Base-by-base conservation (phyloP, 2,888 invertebrate genomes). In the Bombylius discolor region DNA sequence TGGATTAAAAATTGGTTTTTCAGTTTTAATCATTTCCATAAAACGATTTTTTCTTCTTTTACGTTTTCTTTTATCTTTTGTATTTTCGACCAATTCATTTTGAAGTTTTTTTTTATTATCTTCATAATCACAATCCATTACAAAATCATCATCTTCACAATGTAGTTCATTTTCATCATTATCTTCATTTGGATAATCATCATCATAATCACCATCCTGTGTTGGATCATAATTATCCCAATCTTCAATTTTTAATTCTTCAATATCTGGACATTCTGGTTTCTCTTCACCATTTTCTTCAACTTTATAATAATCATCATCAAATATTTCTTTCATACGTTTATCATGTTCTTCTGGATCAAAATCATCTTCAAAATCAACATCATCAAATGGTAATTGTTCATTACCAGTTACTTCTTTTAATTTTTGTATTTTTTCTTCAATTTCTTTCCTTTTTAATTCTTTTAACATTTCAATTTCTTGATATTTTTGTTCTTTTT, bases 101-200 rank as follows among this genome's bases (percentile, higher is more conserved):
- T 81, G 76, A 4, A 82, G 75, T 39, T 75, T 70, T 61, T 79
- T 74, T 49, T 77, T 74, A 23, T 73, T 13, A 0, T 84, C 81
- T 67, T 89, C 81, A 71, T 85, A 92, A 64, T 93, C 93, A 56
- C 88, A 89, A 73, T 93, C 92, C 93, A 92, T 93, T 74, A 83
- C 87, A 65, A 92, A 92, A 65, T 87, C 79, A 5, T 85, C 84
- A 74, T 93, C 90, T 70, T 89, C 89, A 67, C 87, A 87, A 66
- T 88, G 82, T 0, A 77, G 76, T 23, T 65, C 79, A 23, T 74
- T 73, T 1, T 68, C 59, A 5, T 63, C 63, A 8, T 79, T 75
- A 58, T 87, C 85, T 5, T 70, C 70, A 4, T 66, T 62, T 6
- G 63, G 64, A 6, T 70, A 70, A 8, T 72, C 71, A 4, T 79